phyloP scores from a whole-genome alignment of 2,113 vertebrate genomes.

The Murina feae region DNA sequence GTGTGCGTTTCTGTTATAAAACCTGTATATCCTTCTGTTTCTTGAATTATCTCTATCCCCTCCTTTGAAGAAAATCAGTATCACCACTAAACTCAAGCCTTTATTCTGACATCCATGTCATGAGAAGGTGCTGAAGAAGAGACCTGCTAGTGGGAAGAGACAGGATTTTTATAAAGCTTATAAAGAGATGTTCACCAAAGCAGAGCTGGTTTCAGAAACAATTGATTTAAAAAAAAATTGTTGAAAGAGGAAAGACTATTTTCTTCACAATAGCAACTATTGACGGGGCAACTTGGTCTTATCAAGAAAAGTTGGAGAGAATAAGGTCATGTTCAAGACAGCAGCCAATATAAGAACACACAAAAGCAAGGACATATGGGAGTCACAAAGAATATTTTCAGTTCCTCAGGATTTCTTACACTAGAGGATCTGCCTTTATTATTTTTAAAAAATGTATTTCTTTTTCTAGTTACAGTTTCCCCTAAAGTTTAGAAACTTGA shows the following conservation, averaged over 20 bases:
- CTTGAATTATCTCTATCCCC: background rate
- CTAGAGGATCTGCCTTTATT: background rate
- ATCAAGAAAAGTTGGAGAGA: background rate
- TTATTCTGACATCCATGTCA: background rate
- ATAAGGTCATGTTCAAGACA: background rate
- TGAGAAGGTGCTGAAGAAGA: background rate
- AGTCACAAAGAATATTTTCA: background rate
- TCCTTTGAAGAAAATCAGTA: background rate
- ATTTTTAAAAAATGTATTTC: background rate
- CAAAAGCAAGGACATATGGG: background rate
- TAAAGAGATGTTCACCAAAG: background rate
- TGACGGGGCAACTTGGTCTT: background rate
- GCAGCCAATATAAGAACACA: background rate
- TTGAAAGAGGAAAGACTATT: background rate
- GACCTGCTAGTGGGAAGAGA: background rate
- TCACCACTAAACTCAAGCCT: background rate
- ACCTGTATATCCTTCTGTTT: background rate
- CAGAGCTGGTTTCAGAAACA: background rate
- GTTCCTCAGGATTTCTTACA: background rate
- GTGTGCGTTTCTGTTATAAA: too few relatives aligned
- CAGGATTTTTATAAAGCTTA: background rate
- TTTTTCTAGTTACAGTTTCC: background rate
- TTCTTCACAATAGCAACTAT: background rate
- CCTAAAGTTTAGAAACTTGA: background rate
- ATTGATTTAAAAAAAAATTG: background rate